These are phyloP conservation scores for Stigmatopora argus DNA, from an alignment of 2,113 vertebrate genomes.

Conservation along the genomic window DNA sequence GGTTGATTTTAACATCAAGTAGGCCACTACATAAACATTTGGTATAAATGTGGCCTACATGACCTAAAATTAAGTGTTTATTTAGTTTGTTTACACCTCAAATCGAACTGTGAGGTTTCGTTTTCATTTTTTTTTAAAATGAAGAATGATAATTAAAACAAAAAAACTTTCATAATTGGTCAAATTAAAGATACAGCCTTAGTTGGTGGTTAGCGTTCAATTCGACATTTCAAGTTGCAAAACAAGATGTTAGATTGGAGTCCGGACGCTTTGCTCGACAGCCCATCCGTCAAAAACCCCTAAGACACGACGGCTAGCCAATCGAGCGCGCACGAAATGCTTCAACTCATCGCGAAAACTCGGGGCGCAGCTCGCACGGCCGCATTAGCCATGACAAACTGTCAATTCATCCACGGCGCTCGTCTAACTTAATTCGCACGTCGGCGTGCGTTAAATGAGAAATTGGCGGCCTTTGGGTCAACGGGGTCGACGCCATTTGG, in stretches of 20 bases:
- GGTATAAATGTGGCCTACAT: no score
- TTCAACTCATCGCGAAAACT: not conserved
- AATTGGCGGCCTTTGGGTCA: not conserved
- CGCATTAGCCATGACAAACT: not conserved
- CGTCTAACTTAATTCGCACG: no score
- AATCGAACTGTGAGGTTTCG: no score
- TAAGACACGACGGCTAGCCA: not conserved
- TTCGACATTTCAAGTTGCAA: not conserved
- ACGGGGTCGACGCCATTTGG: not conserved
- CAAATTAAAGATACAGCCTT: no score
- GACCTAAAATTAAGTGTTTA: no score
- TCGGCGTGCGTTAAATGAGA: not conserved
- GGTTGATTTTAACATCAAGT: no score
- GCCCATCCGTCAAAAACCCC: not conserved
- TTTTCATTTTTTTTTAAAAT: no score
- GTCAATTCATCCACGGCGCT: not conserved
- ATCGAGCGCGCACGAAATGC: not conserved
- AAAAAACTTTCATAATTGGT: no score
- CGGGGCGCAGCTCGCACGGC: not conserved
- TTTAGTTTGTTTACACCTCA: no score
- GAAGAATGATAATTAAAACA: no score
- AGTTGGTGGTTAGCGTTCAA: no score
- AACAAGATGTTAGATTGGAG: not conserved
- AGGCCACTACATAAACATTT: no score
- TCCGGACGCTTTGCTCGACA: not conserved